Evolutionary conservation across 2,888 invertebrate species (phyloP), one percentile per base, ranked within the genome.

Genomic region (Neuroscelio doddi): DNA sequence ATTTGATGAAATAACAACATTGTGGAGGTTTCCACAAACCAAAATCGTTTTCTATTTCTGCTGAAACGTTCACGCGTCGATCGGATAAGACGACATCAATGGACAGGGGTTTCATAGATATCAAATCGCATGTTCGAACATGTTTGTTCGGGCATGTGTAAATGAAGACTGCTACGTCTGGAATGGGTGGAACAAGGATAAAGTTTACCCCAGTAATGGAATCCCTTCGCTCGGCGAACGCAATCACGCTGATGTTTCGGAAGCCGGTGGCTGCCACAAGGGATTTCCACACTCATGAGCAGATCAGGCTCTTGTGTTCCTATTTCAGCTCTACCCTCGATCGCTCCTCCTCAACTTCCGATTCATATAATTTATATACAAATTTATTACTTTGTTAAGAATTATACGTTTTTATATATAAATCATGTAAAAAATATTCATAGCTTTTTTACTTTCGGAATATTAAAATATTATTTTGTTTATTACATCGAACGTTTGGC

Each of bases 171-270:
- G 21, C 44, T 47, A 38, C 38, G 46, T 26, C 14, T 16, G 50
- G 51, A 41, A 58, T 42, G 61, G 45, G 61, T 42, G 49, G 32
- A 42, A 57, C 57, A 61, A 68, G 67, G 74, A 78, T 70, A 72
- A 73, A 69, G 73, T 68, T 77, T 65, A 46, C 74, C 63, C 71
- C 62, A 76, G 78, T 83, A 83, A 83, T 83, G 83, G 83, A 83
- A 83, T 83, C 83, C 79, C 81, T 80, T 78, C 72, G 75, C 74
- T 72, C 73, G 76, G 76, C 76, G 77, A 83, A 80, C 81, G 81
- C 83, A 83, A 83, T 83, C 83, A 83, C 83, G 83, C 76, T 83
- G 83, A 83, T 83, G 83, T 83, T 82, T 81, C 76, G 74, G 77
- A 80, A 80, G 77, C 82, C 80, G 75, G 76, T 80, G 76, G 77